These are phyloP conservation scores for Poecile atricapillus DNA, from an alignment of 2,113 vertebrate genomes.

Conservation along the genomic window DNA sequence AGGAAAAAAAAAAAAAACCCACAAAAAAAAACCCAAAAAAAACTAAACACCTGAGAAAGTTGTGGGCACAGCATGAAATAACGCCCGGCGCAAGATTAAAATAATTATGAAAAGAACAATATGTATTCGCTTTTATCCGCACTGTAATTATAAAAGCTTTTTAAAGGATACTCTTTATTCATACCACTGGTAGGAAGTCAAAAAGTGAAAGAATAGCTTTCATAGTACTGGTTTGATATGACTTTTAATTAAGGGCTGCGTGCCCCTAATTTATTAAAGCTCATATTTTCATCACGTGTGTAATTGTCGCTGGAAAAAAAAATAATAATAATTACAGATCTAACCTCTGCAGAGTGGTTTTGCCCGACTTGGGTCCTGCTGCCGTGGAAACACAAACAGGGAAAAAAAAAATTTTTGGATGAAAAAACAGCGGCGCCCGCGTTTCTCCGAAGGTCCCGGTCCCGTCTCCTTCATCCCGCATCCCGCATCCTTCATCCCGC, in stretches of 20 bases:
- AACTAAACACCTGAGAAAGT: not conserved
- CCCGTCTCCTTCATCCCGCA: not conserved
- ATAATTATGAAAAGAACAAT: constrained; percentile 37
- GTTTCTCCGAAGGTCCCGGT: not conserved
- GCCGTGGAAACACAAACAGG: not conserved
- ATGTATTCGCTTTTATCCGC: constrained; percentile 13
- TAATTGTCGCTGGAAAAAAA: constrained; percentile 6
- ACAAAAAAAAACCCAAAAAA: not conserved
- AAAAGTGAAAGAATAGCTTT: constrained; percentile 37
- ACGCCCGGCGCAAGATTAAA: not conserved
- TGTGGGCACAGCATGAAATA: not conserved
- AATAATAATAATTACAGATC: not conserved
- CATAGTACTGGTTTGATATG: constrained; percentile 12
- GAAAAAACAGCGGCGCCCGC: not conserved
- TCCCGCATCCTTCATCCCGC: not conserved
- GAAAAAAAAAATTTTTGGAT: not conserved
- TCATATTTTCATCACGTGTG: constrained; percentile 54
- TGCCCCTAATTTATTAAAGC: constrained; percentile 48
- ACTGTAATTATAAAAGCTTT: constrained; percentile 41
- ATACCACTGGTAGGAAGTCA: constrained; percentile 15
- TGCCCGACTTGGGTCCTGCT: not conserved
- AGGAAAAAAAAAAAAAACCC: not conserved
- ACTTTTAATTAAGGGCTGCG: constrained; percentile 34
- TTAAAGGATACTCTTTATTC: constrained; percentile 30
- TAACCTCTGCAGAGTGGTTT: not conserved